Evolutionary conservation across 2,888 invertebrate species (phyloP), one percentile per base, ranked within the genome.

Genomic region (Tachina lurida): DNA sequence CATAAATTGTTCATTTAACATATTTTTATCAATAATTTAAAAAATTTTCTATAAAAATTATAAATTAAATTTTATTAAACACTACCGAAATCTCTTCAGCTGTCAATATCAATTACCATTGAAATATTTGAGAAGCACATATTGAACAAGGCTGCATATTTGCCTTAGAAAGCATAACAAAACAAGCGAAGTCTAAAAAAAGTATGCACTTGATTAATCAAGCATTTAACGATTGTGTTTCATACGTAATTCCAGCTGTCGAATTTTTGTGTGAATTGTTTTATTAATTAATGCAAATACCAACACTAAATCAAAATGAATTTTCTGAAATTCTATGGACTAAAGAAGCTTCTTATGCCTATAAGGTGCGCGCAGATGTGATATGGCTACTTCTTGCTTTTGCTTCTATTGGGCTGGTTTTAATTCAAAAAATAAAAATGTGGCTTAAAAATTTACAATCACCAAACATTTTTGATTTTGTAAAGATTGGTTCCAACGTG

Each of bases 281-380:
- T 41, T 75, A 78, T 70, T 75, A 77, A 85, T 78, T 78, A 85
- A 81, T 73, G 54, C 49, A 77, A 84, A 81, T 84, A 62, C 76
- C 76, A 81, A 10, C 54, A 74, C 77, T 49, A 85, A 81, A 85
- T 77, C 65, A 78, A 76, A 65, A 81, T 47, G 70, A 75, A 54
- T 49, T 31, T 60, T 47, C 4, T 67, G 49, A 73, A 56, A 65
- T 76, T 80, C 71, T 67, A 47, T 13, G 3, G 39, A 17, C 41
- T 56, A 54, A 22, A 17, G 19, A 5, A 17, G 63, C 41, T 41
- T n/a, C 19, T 13, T 43, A 63, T 17, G 31, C 39, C 19, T 19
- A 17, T 52, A 10, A 19, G 3, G 52, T n/a, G 8, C 13, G n/a
- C 41, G 13, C 4, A 10, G 8, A 22, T 17, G 12, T 71, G 17